Evolutionary conservation across 64 coral and sea anemone species (phyloP), one percentile per base, ranked within the genome.

Genomic region (Pocillopora verrucosa): DNA sequence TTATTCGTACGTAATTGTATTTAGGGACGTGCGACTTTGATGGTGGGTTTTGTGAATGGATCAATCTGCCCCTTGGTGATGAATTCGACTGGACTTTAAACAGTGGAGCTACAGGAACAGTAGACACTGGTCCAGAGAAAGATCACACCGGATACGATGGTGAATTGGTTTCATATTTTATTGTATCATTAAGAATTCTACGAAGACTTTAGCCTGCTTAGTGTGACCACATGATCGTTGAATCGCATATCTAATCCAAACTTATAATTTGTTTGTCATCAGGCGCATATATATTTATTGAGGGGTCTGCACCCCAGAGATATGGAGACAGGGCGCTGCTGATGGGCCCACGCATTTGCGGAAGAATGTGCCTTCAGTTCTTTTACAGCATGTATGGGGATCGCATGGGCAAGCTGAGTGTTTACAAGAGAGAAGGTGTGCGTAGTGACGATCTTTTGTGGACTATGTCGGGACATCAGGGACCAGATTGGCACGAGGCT

Each of bases 1-100:
- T 51, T 38, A 13, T 37, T 76, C 74, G 9, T 30, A 74, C 72
- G 41, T 51, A 58, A 80, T 22, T 59, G 0, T 58, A 6, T 11
- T 69, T 63, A 96, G 95, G 95, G 58, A 93, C 91, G 10, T 96
- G 95, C 16, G 57, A 93, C 82, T 96, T 96, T 84, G 95, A 96
- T 61, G 78, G 91, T 3, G 77, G 74, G 5, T 76, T 93, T 75
- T 96, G 95, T 69, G 95, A 93, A 17, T 96, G 95, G 95, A 88
- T 88, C 61, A 93, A 96, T 67, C 77, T 93, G 17, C 84, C 83
- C 1, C 37, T 96, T 25, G 91, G 86, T 16, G 95, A 96, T 76
- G 19, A 90, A 1, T 83, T 96, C 59, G 95, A 96, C 17, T 96
- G 95, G 95, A 1, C 35, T 10, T 77, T 91, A 13, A 70, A 72